Percentiles rank a stretch among this genome's conserved stretches.
Evolutionary conservation across 2,797 vertebrate genomes (phyloP).

Genomic region (Erethizon dorsatum): DNA sequence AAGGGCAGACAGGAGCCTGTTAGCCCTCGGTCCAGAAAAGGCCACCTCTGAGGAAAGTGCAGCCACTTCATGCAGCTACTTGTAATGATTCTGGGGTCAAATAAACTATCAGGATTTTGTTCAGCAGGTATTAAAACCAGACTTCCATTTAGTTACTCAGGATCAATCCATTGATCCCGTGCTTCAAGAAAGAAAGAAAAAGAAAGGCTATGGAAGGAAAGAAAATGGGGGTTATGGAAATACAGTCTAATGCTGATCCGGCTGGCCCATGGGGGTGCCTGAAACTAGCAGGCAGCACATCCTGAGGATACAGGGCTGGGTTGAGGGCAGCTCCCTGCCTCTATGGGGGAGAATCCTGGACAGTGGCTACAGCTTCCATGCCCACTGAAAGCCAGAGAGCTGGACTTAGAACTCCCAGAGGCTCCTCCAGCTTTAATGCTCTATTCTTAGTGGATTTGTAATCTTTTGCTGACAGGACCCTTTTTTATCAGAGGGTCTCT

Average conservation of each 20-base stretch:
- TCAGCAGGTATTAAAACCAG: neutral
- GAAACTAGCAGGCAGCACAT: neutral
- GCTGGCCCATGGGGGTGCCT: neutral
- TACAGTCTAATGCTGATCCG: neutral
- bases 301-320: neutral
- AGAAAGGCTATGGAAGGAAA: neutral
- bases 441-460: neutral
- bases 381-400: neutral
- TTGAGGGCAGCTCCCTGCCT: neutral
- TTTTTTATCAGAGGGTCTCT: neutral
- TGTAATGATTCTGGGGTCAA: neutral
- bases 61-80: neutral
- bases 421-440: neutral
- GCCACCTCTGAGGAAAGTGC: neutral
- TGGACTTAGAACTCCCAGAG: neutral
- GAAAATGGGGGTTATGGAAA: neutral
- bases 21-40: neutral
- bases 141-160: neutral
- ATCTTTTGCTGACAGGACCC: neutral
- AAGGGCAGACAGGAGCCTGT: too few relatives aligned
- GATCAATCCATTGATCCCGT: neutral
- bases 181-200: slow-evolving; percentile 24
- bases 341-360: neutral
- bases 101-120: neutral
- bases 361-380: neutral